phyloP scores from a whole-genome alignment of 2,888 invertebrate genomes.

The Hemithea aestivaria region DNA sequence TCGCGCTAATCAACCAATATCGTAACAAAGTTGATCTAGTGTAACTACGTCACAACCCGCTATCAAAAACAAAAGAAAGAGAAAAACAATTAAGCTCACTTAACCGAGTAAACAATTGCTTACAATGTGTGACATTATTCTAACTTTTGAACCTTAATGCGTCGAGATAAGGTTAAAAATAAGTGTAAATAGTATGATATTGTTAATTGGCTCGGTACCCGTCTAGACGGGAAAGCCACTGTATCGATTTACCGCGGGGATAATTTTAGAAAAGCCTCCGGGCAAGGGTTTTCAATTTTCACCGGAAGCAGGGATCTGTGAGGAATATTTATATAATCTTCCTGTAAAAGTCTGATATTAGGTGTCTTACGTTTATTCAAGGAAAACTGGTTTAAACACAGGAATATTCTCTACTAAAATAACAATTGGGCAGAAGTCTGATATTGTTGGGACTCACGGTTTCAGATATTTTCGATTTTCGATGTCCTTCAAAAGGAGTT shows the following conservation, averaged over 20 bases:
- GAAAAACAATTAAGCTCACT: slow-evolving; percentile 5
- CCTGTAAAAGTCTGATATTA: too few species aligned
- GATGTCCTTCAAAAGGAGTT: too few species aligned
- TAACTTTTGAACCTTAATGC: slow-evolving; percentile 8
- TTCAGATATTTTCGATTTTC: too few species aligned
- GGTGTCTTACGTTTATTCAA: too few species aligned
- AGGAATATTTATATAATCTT: background rate
- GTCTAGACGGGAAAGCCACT: slow-evolving; percentile 56
- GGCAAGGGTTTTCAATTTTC: slow-evolving; percentile 18
- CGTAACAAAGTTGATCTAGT: too few species aligned
- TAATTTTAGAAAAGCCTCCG: slow-evolving; percentile 55
- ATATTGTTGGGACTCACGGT: too few species aligned
- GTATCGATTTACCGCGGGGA: slow-evolving; percentile 52
- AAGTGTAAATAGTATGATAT: slow-evolving; percentile 1
- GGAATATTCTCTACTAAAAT: too few species aligned
- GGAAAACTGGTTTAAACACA: too few species aligned
- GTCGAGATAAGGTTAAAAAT: slow-evolving; percentile 4
- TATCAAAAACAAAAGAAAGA: background rate
- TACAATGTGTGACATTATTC: slow-evolving; percentile 1
- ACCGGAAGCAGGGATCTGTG: slow-evolving; percentile 2
- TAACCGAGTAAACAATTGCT: slow-evolving; percentile 9
- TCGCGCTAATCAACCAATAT: too few species aligned
- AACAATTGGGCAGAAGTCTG: too few species aligned
- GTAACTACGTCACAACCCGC: slow-evolving; percentile 4
- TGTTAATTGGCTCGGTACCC: slow-evolving; percentile 28